Conservation (phyloP, 2,113 vertebrate species). For the Accipiter cooperii region DNA sequence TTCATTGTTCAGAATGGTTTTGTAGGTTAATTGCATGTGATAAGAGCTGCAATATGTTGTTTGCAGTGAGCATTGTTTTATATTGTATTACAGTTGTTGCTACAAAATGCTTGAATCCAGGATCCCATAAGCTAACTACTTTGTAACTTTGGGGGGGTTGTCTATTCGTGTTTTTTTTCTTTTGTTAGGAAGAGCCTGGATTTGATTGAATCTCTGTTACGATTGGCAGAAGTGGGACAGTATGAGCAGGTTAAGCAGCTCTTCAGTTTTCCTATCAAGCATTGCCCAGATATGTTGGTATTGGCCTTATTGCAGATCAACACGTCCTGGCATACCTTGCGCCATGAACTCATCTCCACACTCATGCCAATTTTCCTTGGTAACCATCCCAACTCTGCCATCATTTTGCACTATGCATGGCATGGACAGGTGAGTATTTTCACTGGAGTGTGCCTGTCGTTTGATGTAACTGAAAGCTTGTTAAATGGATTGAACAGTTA, state of each 20-base stretch:
- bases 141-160: not conserved
- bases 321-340: slow-evolving; percentile 95
- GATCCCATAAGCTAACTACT: not conserved
- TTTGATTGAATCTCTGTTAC: slow-evolving; percentile 92
- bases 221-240: slow-evolving; percentile 93
- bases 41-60: not conserved
- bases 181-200: slow-evolving; percentile 94
- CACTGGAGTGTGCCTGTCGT: no score
- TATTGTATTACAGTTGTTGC: not conserved
- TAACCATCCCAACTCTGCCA: slow-evolving; percentile 98
- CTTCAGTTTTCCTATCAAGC: slow-evolving; percentile 98
- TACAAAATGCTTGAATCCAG: not conserved
- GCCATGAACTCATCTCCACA: slow-evolving; percentile 98
- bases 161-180: not conserved
- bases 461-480: not conserved
- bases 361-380: slow-evolving; percentile 98
- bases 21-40: not conserved
- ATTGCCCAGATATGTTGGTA: slow-evolving; percentile 98
- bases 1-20: not conserved
- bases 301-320: slow-evolving; percentile 95
- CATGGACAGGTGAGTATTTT: slow-evolving; percentile 87
- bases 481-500: not conserved
- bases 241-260: slow-evolving; percentile 99
- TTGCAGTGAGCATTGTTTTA: not conserved
- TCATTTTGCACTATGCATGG: slow-evolving; percentile 99